Base-by-base conservation (phyloP, 2,113 vertebrate species). In the Crypturellus undulatus region DNA sequence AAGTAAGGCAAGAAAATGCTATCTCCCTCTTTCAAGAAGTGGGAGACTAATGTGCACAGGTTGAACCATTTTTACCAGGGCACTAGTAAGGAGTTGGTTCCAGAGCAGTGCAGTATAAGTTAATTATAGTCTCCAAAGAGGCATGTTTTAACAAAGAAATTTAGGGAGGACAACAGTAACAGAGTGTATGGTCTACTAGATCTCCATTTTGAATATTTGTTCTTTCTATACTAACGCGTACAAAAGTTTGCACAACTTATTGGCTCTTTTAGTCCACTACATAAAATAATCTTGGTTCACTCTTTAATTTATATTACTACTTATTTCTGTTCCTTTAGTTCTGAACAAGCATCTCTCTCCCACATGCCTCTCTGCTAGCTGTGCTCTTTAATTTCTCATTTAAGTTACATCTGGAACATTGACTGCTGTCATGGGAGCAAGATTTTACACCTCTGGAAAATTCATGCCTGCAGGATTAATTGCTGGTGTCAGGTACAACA, bases 381-480 rank as follows among this genome's bases (percentile, higher is more conserved):
- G 26, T 18, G 17, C 87, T 82, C 6, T 94, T 26, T 72, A 69
- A 87, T 85, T 92, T 97, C 78, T 92, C 83, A 38, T 90, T 60
- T 94, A 30, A 99, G 99, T 95, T 94, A 98, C 99, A 22, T 99
- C 99, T 54, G 99, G 99, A 93, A 97, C 98, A 36, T 95, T 99
- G 92, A 95, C 98, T 69, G 98, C 97, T 1, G 32, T 99, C 71
- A 99, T 99, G 99, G 99, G 99, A 87, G 98, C 98, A 97, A 98
- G 99, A 96, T 99, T 99, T 97, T 99, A 99, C 82, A 98, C 97
- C 93, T 99, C 99, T 24, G 98, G 98, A 89, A 99, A 99, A 96
- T 98, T 99, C 71, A 99, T 99, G 98, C 99, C 99, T 79, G 99
- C 99, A 5, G 99, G 99, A n/a, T 93, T 99, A 79, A 98, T 99